Evolutionary conservation across 2,113 vertebrate species (phyloP), one percentile per base, ranked within the genome.

Genomic region (Sander lucioperca): DNA sequence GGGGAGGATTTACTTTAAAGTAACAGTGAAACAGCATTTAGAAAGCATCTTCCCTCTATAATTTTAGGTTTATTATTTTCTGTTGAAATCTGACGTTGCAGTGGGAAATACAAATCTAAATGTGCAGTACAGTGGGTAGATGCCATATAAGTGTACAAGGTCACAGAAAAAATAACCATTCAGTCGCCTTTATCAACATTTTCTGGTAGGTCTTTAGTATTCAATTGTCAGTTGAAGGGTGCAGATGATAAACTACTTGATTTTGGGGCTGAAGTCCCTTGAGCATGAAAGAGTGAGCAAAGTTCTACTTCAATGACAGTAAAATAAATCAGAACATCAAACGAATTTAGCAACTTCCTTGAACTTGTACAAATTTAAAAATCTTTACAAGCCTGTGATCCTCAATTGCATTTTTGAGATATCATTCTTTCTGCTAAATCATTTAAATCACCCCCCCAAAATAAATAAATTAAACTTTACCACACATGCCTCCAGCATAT

Each of bases 381-480:
- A 51, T 62, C 51, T 56, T 61, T 71, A 77, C 43, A 74, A 59
- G 69, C 48, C 45, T 83, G 50, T 83, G 71, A 88, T 84, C 65
- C 64, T 69, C 16, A 70, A 80, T 87, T 70, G 74, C 79, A 59
- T 78, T 57, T 82, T 33, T 56, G 57, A 86, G 73, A 53, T 56
- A 69, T 65, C 61, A 51, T 70, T 61, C 51, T 78, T 78, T 82
- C 61, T 77, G 61, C 51, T 33, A 72, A 85, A 84, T 78, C 62
- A 87, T 87, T 86, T 67, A 84, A 79, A 82, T 87, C 66, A 79
- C 73, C 76, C 63, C 27, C 33, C 33, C 33, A 43, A 43, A 43
- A 43, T 43, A 43, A 43, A 43, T 43, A 43, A 11, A 43, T 43
- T 11, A 43, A 74, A 86, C 64, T 68, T 68, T 56, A 56, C 43